Evolutionary conservation across 1,140 invertebrate genomes (phyloP), one percentile per base, ranked within the genome.

Genomic region (Drosophila sucinea): DNA sequence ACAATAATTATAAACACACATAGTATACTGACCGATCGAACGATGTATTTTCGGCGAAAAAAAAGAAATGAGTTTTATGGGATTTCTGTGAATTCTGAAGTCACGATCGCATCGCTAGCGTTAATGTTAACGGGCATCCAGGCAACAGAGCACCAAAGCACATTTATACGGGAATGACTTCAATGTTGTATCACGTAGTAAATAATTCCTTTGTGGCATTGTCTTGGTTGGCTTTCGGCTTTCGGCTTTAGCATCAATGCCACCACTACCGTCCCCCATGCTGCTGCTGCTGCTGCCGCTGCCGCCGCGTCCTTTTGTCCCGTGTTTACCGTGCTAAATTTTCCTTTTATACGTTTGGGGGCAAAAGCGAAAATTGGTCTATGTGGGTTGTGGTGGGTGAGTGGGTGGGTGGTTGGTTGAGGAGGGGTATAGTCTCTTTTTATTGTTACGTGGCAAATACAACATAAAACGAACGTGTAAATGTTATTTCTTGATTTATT

Each of bases 401-500:
- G 47, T 8, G 23, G 56, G n/a, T 11, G 38, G 25, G 32, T 38
- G 47, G 65, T 41, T 8, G 29, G 1, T 23, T 58, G 38, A 47
- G 35, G 25, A 4, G 29, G 47, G 33, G 38, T 27, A 25, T 7
- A 11, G 47, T 56, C 58, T 67, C 73, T 78, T 77, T 86, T 87
- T 87, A 89, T 87, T 87, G 83, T 87, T 87, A 87, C 83, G 84
- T 84, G 77, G 83, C 83, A 87, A 87, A 87, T 87, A 89, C 84
- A 89, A 81, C 84, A 89, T 89, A 89, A 89, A 89, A 78, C 77
- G 84, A 89, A 89, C 84, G 84, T 89, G 84, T 89, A 89, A 89
- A 89, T 89, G 84, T 89, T 89, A 89, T 89, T 89, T 89, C 84
- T 89, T 89, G 84, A 89, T 89, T 89, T 89, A 89, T 89, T 89